Base-by-base conservation (phyloP, 2,797 vertebrate genomes). In the Rhyacichthys aspro region DNA sequence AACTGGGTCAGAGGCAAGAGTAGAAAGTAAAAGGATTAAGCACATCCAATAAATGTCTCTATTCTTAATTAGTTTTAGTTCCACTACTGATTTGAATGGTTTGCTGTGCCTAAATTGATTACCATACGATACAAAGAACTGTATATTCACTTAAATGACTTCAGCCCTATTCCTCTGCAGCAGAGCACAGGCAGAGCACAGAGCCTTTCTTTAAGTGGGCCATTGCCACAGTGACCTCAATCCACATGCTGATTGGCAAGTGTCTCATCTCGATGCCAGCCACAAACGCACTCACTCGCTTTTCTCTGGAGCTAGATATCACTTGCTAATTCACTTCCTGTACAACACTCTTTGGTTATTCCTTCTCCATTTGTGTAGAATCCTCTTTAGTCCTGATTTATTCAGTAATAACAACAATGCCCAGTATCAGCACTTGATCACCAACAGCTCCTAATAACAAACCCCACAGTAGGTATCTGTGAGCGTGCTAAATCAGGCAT, bases 221-320 rank as follows among this genome's bases (percentile, higher is more conserved):
- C 72, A 64, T 76, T 76, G 70, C 79, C 67, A 81, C 41, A 9
- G 67, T 87, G 79, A 84, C 86, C 81, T 87, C 76, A 81, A 65
- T 83, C 68, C 74, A 78, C 72, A 63, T 76, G 76, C 79, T 79
- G 81, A 88, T 87, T 85, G 78, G 82, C 68, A 64, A 76, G 81
- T 78, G 77, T 55, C 41, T 72, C 64, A 73, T 63, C 47, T 63
- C 45, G 3, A 70, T 84, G 70, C 81, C 84, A 83, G 71, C 55
- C 74, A 74, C 84, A 68, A 67, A 69, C 50, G 58, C 61, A 64
- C 56, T 33, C 52, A 52, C 58, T 72, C 55, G 49, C 61, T 72
- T 74, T 74, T 56, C 71, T 75, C 70, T 74, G 65, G 83, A 78
- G 42, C 28, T 38, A 55, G 59, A 66, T 75, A 65, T 72, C 72